Conservation (phyloP, 1,140 invertebrate genomes). For the Aphis gossypii region DNA sequence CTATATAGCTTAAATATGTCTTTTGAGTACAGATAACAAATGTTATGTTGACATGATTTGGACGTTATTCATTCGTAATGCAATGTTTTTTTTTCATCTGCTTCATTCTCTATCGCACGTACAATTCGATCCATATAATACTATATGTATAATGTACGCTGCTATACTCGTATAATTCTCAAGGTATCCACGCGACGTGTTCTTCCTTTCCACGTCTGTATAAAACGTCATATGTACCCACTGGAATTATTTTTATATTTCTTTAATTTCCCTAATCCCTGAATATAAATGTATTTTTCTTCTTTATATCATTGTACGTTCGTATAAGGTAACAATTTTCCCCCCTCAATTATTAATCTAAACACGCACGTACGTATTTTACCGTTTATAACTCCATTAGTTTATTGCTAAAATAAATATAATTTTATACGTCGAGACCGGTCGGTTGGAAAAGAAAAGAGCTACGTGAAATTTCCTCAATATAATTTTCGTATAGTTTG, state of each 20-base stretch:
- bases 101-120: background rate
- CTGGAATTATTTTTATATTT: background rate
- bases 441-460: background rate
- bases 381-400: slow-evolving; percentile 36
- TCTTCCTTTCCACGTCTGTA: background rate
- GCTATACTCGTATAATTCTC: background rate
- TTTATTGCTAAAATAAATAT: slow-evolving; percentile 41
- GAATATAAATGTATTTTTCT: background rate
- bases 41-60: background rate
- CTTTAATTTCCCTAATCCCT: background rate
- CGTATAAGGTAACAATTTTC: background rate
- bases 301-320: background rate
- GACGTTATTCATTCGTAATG: background rate
- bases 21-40: background rate
- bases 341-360: background rate
- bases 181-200: background rate
- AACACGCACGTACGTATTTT: background rate
- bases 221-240: background rate
- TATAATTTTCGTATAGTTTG: slow-evolving; percentile 33
- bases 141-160: background rate
- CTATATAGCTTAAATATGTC: background rate
- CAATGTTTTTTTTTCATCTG: background rate
- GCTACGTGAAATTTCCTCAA: background rate
- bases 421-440: background rate
- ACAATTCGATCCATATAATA: background rate